Percentiles rank a stretch among this genome's conserved stretches.
These are phyloP conservation scores for Eudyptes chrysolophus DNA, from an alignment of 2,113 vertebrate species.

Conservation along the genomic window DNA sequence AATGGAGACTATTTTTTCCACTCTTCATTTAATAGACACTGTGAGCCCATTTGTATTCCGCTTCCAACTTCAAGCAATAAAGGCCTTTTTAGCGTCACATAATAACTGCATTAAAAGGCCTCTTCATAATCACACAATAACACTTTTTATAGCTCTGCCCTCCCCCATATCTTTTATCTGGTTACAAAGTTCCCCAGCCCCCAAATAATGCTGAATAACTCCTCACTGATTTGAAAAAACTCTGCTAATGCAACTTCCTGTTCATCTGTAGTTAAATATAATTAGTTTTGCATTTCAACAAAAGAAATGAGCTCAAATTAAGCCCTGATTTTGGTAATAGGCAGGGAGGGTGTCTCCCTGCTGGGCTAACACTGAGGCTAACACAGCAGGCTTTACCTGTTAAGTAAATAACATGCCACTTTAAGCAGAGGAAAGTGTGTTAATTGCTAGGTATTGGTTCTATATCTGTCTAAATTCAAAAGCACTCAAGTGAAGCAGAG, in stretches of 20 bases:
- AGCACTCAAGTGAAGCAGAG: not conserved
- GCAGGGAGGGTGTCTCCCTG: constrained; percentile 27
- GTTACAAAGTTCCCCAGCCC: constrained; percentile 23
- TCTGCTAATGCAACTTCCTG: constrained; percentile 56
- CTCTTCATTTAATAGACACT: constrained; percentile 44
- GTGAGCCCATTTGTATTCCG: constrained; percentile 53
- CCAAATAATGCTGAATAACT: constrained; percentile 53
- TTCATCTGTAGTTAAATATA: constrained; percentile 57
- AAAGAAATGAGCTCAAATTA: constrained; percentile 60
- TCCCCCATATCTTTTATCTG: constrained; percentile 31
- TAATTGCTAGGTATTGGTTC: not conserved
- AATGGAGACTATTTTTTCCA: not conserved
- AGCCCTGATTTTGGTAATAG: constrained; percentile 21
- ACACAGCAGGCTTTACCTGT: constrained; percentile 40
- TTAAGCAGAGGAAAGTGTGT: not conserved
- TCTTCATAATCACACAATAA: constrained; percentile 62
- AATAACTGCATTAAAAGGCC: constrained; percentile 68
- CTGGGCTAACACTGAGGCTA: constrained; percentile 6
- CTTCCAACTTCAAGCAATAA: constrained; percentile 61
- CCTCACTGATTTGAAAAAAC: constrained; percentile 55
- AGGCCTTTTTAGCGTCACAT: constrained; percentile 63
- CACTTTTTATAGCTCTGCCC: constrained; percentile 57
- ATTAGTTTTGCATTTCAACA: constrained; percentile 69
- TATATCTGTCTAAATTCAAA: not conserved
- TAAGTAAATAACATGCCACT: not conserved